Base-by-base conservation (phyloP, 2,888 invertebrate species). In the Galeopsomyia nigrocyanea region DNA sequence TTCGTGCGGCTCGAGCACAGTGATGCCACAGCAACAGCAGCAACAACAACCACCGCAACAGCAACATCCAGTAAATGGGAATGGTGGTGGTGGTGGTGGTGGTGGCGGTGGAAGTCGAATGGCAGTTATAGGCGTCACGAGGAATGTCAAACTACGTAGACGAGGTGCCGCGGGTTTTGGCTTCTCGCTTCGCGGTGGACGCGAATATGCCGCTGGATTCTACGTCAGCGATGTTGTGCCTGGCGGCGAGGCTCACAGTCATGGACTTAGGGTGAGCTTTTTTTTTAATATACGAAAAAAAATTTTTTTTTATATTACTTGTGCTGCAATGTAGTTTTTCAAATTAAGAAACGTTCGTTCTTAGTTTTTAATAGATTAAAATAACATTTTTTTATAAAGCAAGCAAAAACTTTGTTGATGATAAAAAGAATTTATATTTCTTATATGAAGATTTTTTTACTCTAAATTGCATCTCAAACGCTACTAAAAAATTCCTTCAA, bases 121-220 rank as follows among this genome's bases (percentile, higher is more conserved):
- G 82, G 89, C 90, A 62, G 88, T 91, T 14, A 87, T 91, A 55
- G 88, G 91, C 39, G 89, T 91, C 16, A 87, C 91, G 73, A 89
- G 91, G 22, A 86, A 90, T 75, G 88, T 90, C 17, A 87, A 91
- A 63, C 89, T 89, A 49, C 86, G 89, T 55, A 87, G 89, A 67
- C 88, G 90, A 0, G 90, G 90, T 75, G 89, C 88, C 69, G 91
- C 93, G 7, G 91, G 92, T 21, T 93, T 93, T 81, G 95, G 95
- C 0, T 95, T 96, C 86, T 92, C 94, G 2, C 87, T 96, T 70
- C 90, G 95, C 3, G 95, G 96, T 39, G 97, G 98, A 17, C 90
- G 92, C 77, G 98, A 98, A 84, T 95, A 96, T 84, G 94, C 95
- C 26, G 95, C 96, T 0, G 98, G 98, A 46, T 94, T 97, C 87